phyloP scores from a whole-genome alignment of 2,888 invertebrate genomes.

The Lasioglossum marginatum region DNA sequence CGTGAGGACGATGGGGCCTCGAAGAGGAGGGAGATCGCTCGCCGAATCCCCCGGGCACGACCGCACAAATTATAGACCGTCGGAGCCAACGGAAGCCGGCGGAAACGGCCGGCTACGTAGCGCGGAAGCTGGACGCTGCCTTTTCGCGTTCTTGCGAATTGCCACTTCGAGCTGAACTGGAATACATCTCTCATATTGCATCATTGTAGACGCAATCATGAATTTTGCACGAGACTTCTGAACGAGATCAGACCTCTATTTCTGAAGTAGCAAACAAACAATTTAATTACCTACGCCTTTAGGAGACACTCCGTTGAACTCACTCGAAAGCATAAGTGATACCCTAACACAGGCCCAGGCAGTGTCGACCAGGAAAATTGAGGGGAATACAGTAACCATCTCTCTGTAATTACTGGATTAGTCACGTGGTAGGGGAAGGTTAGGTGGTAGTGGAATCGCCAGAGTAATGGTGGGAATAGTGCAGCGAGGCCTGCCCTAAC shows the following conservation, averaged over 20 bases:
- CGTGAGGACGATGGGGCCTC: slow-evolving; percentile 61
- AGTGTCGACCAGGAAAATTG: too few relatives aligned
- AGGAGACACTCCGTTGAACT: too few relatives aligned
- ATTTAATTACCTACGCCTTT: too few relatives aligned
- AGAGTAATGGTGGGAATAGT: too few relatives aligned
- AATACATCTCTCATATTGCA: not conserved
- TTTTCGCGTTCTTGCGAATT: slow-evolving; percentile 27
- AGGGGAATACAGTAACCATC: too few relatives aligned
- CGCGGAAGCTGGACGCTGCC: slow-evolving; percentile 25
- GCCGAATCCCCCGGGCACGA: slow-evolving; percentile 77
- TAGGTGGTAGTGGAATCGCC: too few relatives aligned
- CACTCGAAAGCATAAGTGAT: too few relatives aligned
- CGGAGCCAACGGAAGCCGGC: slow-evolving; percentile 62
- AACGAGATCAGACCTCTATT: not conserved
- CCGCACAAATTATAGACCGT: slow-evolving; percentile 81
- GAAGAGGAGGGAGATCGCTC: slow-evolving; percentile 53
- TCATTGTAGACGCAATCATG: not conserved
- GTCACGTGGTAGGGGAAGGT: too few relatives aligned
- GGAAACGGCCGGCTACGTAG: slow-evolving; percentile 65
- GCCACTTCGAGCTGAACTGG: not conserved
- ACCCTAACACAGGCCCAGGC: too few relatives aligned
- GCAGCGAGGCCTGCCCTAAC: not conserved
- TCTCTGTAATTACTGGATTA: too few relatives aligned
- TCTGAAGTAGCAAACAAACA: too few relatives aligned
- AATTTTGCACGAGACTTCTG: not conserved